Conservation (phyloP, 2,797 vertebrate genomes). For the Notamacropus eugenii region DNA sequence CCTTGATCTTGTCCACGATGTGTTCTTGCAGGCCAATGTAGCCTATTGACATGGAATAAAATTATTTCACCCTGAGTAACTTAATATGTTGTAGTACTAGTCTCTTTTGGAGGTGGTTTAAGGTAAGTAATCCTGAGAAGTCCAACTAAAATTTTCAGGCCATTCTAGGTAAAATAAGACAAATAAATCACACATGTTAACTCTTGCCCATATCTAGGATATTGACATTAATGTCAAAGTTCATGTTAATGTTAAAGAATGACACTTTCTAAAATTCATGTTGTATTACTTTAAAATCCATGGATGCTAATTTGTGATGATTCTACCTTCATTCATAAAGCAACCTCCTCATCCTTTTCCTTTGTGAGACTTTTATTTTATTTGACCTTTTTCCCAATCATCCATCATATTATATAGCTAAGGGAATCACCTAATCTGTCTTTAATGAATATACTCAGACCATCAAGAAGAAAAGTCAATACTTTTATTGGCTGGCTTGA, state of each 20-base stretch:
- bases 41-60: not conserved
- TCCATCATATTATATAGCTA: not conserved
- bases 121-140: not conserved
- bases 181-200: not conserved
- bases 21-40: not conserved
- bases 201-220: not conserved
- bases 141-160: not conserved
- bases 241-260: not conserved
- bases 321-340: not conserved
- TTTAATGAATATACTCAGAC: not conserved
- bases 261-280: not conserved
- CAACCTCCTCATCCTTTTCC: not conserved
- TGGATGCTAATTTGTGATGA: not conserved
- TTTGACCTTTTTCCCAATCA: not conserved
- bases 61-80: not conserved
- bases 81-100: not conserved
- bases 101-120: not conserved
- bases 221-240: not conserved
- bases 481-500: not conserved
- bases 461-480: not conserved
- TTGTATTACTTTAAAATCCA: not conserved
- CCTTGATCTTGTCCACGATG: not conserved
- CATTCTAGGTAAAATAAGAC: not conserved
- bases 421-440: not conserved
- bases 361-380: not conserved